Evolutionary conservation across 2,888 invertebrate species (phyloP).

Genomic region (Drosophila lutescens): DNA sequence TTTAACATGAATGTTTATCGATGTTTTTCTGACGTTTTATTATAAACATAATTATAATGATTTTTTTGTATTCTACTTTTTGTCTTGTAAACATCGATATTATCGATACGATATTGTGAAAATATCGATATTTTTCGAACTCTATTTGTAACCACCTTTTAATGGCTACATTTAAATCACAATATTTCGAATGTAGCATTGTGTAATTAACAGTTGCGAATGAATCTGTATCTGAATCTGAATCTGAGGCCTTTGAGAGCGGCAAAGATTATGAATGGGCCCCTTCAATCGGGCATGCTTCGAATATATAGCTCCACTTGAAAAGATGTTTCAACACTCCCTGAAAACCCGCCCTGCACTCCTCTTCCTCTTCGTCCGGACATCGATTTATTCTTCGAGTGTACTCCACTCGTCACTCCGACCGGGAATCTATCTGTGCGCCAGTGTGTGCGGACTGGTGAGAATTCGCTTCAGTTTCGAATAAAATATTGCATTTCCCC

Average conservation of each 20-base stretch:
- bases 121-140: too few relatives aligned
- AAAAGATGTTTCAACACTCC: not conserved
- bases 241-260: not conserved
- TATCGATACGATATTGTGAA: too few relatives aligned
- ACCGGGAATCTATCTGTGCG: constrained; percentile 48
- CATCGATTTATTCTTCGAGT: constrained; percentile 8
- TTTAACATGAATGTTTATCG: too few relatives aligned
- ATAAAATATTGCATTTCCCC: constrained; percentile 73
- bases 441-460: constrained; percentile 12
- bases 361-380: not conserved
- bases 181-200: not conserved
- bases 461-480: constrained; percentile 62
- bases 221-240: too few relatives aligned
- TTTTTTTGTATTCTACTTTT: too few relatives aligned
- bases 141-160: too few relatives aligned
- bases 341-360: too few relatives aligned
- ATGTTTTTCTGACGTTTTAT: too few relatives aligned
- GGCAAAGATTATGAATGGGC: not conserved
- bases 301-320: not conserved
- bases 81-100: too few relatives aligned
- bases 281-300: not conserved
- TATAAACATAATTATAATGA: too few relatives aligned
- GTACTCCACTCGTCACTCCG: constrained; percentile 27
- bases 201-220: constrained; percentile 1
- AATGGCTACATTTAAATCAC: too few relatives aligned